A percentile compares a stretch with the other conserved stretches of the same genome.
Evolutionary conservation across 2,797 vertebrate genomes (phyloP).

Genomic region (Enteromius treurensis): DNA sequence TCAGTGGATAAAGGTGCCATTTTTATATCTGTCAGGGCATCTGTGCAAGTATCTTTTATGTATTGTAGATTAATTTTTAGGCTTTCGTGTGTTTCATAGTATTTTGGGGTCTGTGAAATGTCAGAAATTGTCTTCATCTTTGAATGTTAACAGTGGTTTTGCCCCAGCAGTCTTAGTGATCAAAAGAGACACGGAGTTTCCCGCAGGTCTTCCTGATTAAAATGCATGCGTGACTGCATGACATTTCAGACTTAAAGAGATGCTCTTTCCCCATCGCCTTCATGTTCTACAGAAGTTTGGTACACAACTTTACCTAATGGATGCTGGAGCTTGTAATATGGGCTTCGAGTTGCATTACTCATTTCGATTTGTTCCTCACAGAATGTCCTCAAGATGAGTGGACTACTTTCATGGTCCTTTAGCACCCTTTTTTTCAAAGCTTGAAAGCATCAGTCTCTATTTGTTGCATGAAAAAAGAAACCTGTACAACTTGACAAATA

Average conservation of each 20-base stretch:
- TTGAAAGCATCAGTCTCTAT: not conserved
- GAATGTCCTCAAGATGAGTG: not conserved
- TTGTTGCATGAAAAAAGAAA: not conserved
- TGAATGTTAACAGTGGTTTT: constrained; percentile 48
- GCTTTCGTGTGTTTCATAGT: constrained; percentile 22
- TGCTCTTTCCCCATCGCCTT: constrained; percentile 42
- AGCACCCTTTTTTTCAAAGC: not conserved
- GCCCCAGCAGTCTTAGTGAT: constrained; percentile 38
- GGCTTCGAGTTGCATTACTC: constrained; percentile 9
- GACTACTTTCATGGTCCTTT: constrained; percentile 13
- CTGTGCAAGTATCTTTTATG: not conserved
- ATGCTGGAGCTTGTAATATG: constrained; percentile 12
- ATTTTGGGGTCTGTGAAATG: constrained; percentile 33
- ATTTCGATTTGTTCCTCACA: constrained; percentile 20
- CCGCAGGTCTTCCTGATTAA: constrained; percentile 50
- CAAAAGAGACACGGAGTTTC: constrained; percentile 26
- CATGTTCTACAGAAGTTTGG: constrained; percentile 34
- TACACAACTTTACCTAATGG: constrained; percentile 33
- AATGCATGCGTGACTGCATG: constrained; percentile 49
- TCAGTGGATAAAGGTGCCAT: not conserved
- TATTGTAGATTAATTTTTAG: not conserved
- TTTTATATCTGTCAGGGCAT: constrained; percentile 21
- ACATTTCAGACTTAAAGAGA: constrained; percentile 53
- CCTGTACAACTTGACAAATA: not conserved
- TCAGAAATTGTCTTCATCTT: constrained; percentile 41